These are phyloP conservation scores for Takifugu bimaculatus DNA, from an alignment of 2,113 vertebrate genomes.

Conservation along the genomic window DNA sequence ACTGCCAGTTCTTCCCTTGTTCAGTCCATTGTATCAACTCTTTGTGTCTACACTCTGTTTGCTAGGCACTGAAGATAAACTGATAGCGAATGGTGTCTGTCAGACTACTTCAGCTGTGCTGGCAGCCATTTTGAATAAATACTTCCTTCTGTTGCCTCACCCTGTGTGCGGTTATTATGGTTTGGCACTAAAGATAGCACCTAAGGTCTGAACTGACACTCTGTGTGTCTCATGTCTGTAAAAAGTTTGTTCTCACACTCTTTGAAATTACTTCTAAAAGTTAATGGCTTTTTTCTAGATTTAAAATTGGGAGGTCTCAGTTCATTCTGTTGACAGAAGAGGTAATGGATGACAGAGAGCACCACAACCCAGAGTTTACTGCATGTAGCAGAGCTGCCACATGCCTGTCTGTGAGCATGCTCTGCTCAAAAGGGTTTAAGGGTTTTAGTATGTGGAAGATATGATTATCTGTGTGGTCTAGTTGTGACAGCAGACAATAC, in stretches of 20 bases:
- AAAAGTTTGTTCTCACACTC: too few relatives aligned
- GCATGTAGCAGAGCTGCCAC: not conserved
- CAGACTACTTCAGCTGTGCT: conserved; percentile 32
- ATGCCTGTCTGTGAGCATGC: conserved; percentile 20
- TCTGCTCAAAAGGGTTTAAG: conserved; percentile 12
- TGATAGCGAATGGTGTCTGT: conserved; percentile 47
- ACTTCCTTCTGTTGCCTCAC: conserved; percentile 25
- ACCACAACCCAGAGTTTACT: conserved; percentile 36
- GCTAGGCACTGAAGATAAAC: conserved; percentile 40
- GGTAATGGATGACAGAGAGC: conserved; percentile 54
- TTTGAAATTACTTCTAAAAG: too few relatives aligned
- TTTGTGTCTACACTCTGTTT: conserved; percentile 44
- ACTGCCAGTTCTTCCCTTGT: conserved; percentile 10
- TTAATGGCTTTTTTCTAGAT: too few relatives aligned
- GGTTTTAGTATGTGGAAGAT: not conserved
- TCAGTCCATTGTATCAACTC: conserved; percentile 31
- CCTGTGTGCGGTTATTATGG: conserved; percentile 22
- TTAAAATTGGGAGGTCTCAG: not conserved
- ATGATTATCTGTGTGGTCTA: too few relatives aligned
- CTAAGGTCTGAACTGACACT: conserved; percentile 7
- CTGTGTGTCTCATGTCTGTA: not conserved
- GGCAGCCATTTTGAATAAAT: conserved; percentile 51
- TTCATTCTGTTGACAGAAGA: conserved; percentile 49
- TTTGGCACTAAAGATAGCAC: conserved; percentile 38
- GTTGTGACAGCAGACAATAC: too few relatives aligned